Base-by-base conservation (phyloP, 2,888 invertebrate genomes). In the Apoderus coryli region DNA sequence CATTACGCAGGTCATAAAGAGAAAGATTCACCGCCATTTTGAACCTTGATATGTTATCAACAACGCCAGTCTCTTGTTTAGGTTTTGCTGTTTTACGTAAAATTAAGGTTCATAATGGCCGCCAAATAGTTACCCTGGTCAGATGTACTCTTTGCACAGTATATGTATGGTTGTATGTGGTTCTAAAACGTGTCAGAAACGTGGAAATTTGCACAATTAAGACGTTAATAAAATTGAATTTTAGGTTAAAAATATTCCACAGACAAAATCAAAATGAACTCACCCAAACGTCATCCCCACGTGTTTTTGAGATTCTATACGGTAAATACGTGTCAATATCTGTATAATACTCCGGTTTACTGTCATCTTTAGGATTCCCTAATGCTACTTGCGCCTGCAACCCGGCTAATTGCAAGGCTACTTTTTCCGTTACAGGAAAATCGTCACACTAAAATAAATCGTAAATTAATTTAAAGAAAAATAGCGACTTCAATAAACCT, bases 381-480 rank as follows among this genome's bases (percentile, higher is more conserved):
- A 90, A 65, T n/a, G 88, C 76, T 25, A 92, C 92, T 60, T 92
- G 92, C 7, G 89, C 88, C 56, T 93, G 92, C 9, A 93, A 64
- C 11, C 93, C 93, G 0, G 92, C 92, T 44, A 93, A 60, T 56
- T 93, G 92, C 2, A 93, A 66, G 0, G 90, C 89, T 31, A 92
- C 89, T 58, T 90, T 86, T 61, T 90, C 89, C 16, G 86, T 88
- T 4, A 93, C 88, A 0, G 89, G 89, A 56, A 88, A 92, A 58
- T 92, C 89, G 59, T 93, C 92, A 61, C 81, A 72, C 81, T 88
- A 53, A 48, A 57, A 42, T 19, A n/a, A 7, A n/a, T n/a, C n/a
- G 4, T 26, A 11, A 14, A 12, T 6, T 12, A 16, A 15, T 23
- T n/a, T n/a, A 12, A 14, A 22, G 10, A 22, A 19, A 9, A 10